These are phyloP conservation scores for Sclerurus mexicanus DNA, from an alignment of 2,113 vertebrate species.

Conservation along the genomic window DNA sequence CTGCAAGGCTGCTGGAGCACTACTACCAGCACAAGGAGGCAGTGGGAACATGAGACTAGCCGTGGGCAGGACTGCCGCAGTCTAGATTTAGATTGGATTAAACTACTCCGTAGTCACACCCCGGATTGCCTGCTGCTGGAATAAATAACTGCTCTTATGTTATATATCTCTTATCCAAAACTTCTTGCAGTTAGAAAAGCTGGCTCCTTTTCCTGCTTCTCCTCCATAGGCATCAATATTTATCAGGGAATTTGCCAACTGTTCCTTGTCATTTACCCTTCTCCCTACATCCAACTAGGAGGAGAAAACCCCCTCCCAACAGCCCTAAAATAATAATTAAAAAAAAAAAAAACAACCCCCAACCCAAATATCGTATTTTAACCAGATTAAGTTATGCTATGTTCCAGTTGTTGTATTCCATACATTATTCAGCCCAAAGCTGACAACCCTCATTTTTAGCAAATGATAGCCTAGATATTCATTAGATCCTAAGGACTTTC, in stretches of 20 bases:
- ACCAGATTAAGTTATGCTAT: background rate
- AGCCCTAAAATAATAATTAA: background rate
- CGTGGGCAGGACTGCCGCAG: conserved; percentile 42
- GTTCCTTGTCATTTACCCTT: conserved; percentile 46
- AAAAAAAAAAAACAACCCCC: background rate
- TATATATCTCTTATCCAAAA: conserved; percentile 33
- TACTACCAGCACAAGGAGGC: conserved; percentile 33
- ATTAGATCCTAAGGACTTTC: background rate
- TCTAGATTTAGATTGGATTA: conserved; percentile 58
- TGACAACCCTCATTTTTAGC: background rate
- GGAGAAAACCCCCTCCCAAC: background rate
- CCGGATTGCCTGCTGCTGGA: conserved; percentile 34
- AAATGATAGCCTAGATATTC: background rate
- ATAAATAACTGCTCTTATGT: conserved; percentile 48
- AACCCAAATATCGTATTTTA: background rate
- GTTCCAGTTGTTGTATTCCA: background rate
- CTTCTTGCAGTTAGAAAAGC: conserved; percentile 19
- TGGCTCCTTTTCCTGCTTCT: conserved; percentile 39
- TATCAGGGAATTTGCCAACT: conserved; percentile 54
- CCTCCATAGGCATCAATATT: conserved; percentile 47
- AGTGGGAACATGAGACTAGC: conserved; percentile 34
- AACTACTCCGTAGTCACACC: conserved; percentile 51
- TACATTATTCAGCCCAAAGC: background rate
- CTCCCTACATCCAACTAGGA: background rate
- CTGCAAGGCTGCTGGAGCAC: conserved; percentile 21